A percentile compares a stretch with the other conserved stretches of the same genome.
Conservation (phyloP, 2,888 invertebrate genomes). For the Palloptera scutellata region DNA sequence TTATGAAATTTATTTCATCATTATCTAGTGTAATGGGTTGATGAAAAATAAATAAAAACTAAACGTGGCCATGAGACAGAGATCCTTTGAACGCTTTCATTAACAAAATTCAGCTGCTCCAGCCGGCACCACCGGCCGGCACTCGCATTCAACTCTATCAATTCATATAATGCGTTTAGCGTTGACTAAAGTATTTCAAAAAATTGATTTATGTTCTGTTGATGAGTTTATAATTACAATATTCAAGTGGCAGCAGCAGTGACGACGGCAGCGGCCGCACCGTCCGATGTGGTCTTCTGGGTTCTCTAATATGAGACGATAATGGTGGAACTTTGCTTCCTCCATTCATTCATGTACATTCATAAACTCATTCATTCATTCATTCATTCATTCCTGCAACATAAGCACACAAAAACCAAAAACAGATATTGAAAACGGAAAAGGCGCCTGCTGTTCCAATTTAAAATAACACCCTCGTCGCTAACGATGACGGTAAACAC, state of each 20-base stretch:
- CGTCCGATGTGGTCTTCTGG: too few species aligned
- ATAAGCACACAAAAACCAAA: neutral
- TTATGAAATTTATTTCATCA: too few species aligned
- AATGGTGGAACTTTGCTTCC: neutral
- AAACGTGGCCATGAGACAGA: too few species aligned
- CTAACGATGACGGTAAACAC: constrained; percentile 37
- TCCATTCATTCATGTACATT: too few species aligned
- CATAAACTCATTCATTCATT: too few species aligned
- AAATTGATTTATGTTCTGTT: constrained; percentile 26
- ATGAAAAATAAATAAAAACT: too few species aligned
- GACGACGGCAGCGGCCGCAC: neutral
- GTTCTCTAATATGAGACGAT: neutral
- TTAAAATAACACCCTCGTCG: constrained; percentile 40
- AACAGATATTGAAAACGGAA: neutral
- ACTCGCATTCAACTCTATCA: neutral
- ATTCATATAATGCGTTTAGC: too few species aligned
- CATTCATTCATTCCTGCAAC: too few species aligned
- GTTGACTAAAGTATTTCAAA: neutral
- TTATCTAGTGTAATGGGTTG: too few species aligned
- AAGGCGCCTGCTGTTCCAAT: constrained; percentile 32
- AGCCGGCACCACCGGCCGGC: neutral
- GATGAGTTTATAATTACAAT: constrained; percentile 29
- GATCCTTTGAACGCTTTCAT: too few species aligned
- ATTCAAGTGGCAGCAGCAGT: neutral
- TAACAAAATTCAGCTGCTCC: too few species aligned